These are phyloP conservation scores for Sylvia atricapilla DNA, from an alignment of 2,113 vertebrate genomes.

Conservation along the genomic window DNA sequence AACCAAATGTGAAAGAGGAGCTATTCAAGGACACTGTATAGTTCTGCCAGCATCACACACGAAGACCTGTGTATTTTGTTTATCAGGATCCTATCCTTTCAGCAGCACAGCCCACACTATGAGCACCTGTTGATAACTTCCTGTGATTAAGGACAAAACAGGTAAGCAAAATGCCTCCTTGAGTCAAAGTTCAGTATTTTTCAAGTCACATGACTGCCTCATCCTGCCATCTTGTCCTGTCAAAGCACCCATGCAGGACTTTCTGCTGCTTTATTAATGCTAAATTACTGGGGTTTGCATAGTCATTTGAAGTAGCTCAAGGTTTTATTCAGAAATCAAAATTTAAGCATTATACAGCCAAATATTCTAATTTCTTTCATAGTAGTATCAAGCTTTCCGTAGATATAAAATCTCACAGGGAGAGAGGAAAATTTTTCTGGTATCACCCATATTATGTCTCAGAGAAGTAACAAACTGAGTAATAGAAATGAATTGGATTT, in stretches of 20 bases:
- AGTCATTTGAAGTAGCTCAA: not conserved
- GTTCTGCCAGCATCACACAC: not conserved
- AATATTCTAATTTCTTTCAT: not conserved
- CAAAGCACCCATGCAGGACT: not conserved
- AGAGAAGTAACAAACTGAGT: not conserved
- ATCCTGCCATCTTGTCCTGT: not conserved
- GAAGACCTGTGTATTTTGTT: not conserved
- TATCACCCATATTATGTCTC: not conserved
- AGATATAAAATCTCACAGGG: not conserved
- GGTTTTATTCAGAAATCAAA: not conserved
- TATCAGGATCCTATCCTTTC: not conserved
- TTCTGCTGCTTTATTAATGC: not conserved
- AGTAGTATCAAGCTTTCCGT: not conserved
- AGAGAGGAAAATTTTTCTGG: not conserved
- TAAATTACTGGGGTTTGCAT: not conserved
- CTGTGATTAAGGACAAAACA: not conserved
- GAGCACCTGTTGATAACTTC: not conserved
- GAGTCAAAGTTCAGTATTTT: not conserved
- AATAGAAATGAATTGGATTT: not conserved
- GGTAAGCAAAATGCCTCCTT: not conserved
- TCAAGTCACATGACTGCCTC: not conserved
- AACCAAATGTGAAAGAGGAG: not conserved
- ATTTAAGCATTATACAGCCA: not conserved
- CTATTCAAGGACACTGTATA: not conserved
- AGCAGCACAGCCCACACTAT: not conserved